Percentiles rank a stretch among this genome's conserved stretches.
These are phyloP conservation scores for Cephalotes varians DNA, from an alignment of 2,888 invertebrate genomes.

Conservation along the genomic window DNA sequence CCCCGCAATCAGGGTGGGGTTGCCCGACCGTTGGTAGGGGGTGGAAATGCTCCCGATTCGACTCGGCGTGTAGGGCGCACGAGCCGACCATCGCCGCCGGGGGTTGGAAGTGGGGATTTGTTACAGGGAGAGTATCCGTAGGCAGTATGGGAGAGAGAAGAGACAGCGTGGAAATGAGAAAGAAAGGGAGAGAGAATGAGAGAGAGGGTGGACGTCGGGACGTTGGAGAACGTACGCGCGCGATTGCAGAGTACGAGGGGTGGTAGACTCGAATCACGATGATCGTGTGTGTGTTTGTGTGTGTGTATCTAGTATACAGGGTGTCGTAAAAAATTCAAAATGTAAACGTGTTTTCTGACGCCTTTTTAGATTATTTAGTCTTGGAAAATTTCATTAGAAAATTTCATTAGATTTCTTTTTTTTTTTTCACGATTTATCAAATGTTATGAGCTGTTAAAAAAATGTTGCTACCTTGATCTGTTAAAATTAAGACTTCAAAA, in stretches of 20 bases:
- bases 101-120: slow-evolving; percentile 53
- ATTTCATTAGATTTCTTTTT: not conserved
- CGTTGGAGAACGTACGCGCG: slow-evolving; percentile 62
- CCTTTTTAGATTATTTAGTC: not conserved
- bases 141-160: slow-evolving; percentile 2
- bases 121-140: slow-evolving; percentile 51
- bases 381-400: not conserved
- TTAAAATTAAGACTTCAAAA: not conserved
- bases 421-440: not conserved
- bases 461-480: not conserved
- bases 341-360: not conserved
- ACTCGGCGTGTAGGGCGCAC: slow-evolving; percentile 61
- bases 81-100: slow-evolving; percentile 62
- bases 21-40: slow-evolving; percentile 58
- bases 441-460: not conserved
- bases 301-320: slow-evolving; percentile 66
- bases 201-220: slow-evolving; percentile 57
- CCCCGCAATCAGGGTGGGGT: slow-evolving; percentile 65
- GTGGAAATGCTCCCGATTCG: slow-evolving; percentile 67
- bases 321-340: slow-evolving; percentile 9
- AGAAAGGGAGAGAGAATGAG: slow-evolving; percentile 32
- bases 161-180: slow-evolving; percentile 2
- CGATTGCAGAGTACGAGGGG: slow-evolving; percentile 61
- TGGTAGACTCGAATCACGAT: slow-evolving; percentile 76
- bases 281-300: slow-evolving; percentile 68